Conservation (phyloP, 2,797 vertebrate genomes). For the Sardinella longiceps region DNA sequence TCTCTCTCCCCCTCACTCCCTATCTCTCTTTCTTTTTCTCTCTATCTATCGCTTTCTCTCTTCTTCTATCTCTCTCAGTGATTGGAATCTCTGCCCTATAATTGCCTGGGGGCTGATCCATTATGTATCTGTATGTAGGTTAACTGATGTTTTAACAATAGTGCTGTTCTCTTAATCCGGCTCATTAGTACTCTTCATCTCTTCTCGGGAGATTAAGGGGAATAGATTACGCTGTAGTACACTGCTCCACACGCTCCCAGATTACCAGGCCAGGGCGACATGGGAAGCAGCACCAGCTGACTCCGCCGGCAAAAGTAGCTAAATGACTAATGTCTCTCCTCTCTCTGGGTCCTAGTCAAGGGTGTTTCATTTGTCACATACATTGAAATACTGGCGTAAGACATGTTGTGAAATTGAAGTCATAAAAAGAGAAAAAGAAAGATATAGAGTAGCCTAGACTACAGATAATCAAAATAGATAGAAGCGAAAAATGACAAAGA, state of each 20-base stretch:
- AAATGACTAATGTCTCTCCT: background rate
- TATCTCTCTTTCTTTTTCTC: background rate
- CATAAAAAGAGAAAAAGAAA: too few species aligned
- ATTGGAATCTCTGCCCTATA: slow-evolving; percentile 1
- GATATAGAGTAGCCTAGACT: too few species aligned
- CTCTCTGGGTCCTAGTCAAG: too few species aligned
- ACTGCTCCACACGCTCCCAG: background rate
- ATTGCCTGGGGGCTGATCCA: background rate
- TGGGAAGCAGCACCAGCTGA: background rate
- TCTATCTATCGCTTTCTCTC: background rate
- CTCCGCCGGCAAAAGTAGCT: background rate
- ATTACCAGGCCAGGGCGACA: background rate
- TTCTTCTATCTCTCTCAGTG: slow-evolving; percentile 18
- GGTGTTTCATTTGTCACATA: too few species aligned
- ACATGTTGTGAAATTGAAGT: too few species aligned
- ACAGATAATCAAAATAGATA: too few species aligned
- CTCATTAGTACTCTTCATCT: background rate
- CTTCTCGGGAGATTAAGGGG: slow-evolving; percentile 1
- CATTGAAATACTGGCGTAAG: too few species aligned
- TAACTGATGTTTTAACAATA: slow-evolving; percentile 27
- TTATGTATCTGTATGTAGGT: background rate
- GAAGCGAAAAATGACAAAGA: too few species aligned
- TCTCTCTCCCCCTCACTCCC: background rate
- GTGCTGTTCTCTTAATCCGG: background rate
- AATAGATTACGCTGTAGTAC: slow-evolving; percentile 3